Percentiles rank a stretch among this genome's conserved stretches.
phyloP scores from a whole-genome alignment of 2,113 vertebrate genomes.

The Oryzias celebensis region DNA sequence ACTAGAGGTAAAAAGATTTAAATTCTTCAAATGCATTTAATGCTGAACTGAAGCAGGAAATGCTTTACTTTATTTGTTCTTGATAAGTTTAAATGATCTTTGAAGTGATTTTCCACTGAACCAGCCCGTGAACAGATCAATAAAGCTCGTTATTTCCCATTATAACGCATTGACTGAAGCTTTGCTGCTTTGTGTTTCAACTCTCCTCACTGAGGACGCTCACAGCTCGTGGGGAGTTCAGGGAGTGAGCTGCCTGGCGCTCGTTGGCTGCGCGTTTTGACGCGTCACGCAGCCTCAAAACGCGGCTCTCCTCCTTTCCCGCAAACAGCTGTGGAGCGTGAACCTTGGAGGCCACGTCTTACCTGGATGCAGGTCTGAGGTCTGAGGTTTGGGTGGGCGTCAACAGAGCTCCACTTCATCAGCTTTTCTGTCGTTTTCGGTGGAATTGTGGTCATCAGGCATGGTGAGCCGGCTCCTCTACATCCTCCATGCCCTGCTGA shows the following conservation, averaged over 20 bases:
- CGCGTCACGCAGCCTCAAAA: constrained; percentile 63
- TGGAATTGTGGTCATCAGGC: constrained; percentile 11
- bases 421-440: not conserved
- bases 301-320: constrained; percentile 53
- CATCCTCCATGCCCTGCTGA: constrained; percentile 44
- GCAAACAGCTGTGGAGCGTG: constrained; percentile 61
- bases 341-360: constrained; percentile 44
- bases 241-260: constrained; percentile 18
- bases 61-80: no score
- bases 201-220: not conserved
- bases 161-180: no score
- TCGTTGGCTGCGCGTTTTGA: constrained; percentile 64
- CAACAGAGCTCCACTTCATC: not conserved
- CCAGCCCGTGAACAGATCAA: no score
- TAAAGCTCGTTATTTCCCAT: no score
- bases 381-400: constrained; percentile 25
- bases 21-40: no score
- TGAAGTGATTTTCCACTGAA: no score
- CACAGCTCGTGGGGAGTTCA: not conserved
- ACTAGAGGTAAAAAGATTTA: no score
- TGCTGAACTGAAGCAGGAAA: no score
- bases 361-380: constrained; percentile 34
- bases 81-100: no score
- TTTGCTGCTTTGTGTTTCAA: no score
- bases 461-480: constrained; percentile 60